These are phyloP conservation scores for Drosophila quasianomalipes DNA, from an alignment of 2,888 invertebrate genomes.

Conservation along the genomic window DNA sequence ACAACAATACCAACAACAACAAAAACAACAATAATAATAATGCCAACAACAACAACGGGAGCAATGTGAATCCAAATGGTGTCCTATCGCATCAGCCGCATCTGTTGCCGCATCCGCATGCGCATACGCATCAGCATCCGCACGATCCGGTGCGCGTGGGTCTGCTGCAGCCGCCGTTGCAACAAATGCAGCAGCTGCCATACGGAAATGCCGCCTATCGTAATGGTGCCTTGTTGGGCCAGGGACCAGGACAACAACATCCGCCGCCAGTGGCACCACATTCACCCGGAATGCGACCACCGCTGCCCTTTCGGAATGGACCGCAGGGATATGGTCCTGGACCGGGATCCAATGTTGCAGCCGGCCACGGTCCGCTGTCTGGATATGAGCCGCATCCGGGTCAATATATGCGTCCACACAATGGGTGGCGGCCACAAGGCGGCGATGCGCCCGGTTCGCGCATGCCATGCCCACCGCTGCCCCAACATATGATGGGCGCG, in stretches of 20 bases:
- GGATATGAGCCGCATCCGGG: conserved; percentile 60
- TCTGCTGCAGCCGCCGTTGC: conserved; percentile 64
- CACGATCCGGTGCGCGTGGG: conserved; percentile 69
- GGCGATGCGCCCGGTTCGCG: conserved; percentile 83
- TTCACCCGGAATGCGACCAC: conserved; percentile 67
- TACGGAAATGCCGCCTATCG: conserved; percentile 51
- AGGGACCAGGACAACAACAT: conserved; percentile 36
- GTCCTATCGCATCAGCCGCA: conserved; percentile 32
- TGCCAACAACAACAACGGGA: conserved; percentile 13
- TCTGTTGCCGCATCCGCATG: conserved; percentile 61
- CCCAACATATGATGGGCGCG: conserved; percentile 68
- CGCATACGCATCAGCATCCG: conserved; percentile 36
- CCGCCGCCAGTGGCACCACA: conserved; percentile 41
- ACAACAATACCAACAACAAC: conserved; percentile 20
- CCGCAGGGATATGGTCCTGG: conserved; percentile 57
- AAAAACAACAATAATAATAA: conserved; percentile 22
- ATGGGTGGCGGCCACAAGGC: conserved; percentile 77
- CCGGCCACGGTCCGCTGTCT: conserved; percentile 19
- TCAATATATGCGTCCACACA: conserved; percentile 70
- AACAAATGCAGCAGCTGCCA: conserved; percentile 31
- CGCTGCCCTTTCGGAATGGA: conserved; percentile 73
- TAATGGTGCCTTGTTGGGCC: conserved; percentile 66
- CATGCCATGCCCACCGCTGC: conserved; percentile 87
- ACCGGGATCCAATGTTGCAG: conserved; percentile 13
- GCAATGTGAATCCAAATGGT: conserved; percentile 6